Conservation (phyloP, 2,113 vertebrate genomes). For the Gnathonemus echidnorhynchus region DNA sequence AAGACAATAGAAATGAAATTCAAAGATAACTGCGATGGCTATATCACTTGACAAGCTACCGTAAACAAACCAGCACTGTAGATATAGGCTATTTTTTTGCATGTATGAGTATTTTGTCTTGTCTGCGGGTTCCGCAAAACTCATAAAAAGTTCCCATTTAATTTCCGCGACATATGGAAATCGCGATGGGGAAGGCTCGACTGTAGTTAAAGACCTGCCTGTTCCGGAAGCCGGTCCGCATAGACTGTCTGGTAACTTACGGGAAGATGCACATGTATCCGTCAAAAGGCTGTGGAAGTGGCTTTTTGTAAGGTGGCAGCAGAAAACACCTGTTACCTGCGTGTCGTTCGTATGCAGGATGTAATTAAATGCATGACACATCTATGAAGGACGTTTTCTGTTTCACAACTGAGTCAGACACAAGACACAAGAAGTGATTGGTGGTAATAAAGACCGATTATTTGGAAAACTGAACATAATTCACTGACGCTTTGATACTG, state of each 20-base stretch:
- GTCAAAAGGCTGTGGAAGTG: neutral
- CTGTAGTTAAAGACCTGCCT: neutral
- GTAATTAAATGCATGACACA: neutral
- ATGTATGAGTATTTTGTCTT: no score
- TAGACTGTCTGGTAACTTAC: neutral
- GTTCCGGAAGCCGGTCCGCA: neutral
- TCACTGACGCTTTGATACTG: neutral
- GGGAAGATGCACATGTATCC: neutral
- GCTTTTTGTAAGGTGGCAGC: neutral
- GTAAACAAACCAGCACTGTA: no score
- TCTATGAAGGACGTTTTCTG: neutral
- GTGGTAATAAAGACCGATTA: neutral
- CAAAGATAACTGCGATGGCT: neutral
- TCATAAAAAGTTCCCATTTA: neutral
- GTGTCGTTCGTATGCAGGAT: neutral
- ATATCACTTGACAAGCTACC: neutral
- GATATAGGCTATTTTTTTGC: no score
- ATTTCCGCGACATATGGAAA: neutral
- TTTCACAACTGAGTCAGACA: neutral
- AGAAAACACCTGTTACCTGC: neutral
- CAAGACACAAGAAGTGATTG: neutral
- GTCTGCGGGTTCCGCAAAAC: no score
- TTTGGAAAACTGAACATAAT: neutral
- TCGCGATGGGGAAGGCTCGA: neutral
- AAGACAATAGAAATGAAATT: neutral